Percentiles rank a stretch among this genome's conserved stretches.
Conservation (phyloP, 2,797 vertebrate genomes). For the Prionace glauca region DNA sequence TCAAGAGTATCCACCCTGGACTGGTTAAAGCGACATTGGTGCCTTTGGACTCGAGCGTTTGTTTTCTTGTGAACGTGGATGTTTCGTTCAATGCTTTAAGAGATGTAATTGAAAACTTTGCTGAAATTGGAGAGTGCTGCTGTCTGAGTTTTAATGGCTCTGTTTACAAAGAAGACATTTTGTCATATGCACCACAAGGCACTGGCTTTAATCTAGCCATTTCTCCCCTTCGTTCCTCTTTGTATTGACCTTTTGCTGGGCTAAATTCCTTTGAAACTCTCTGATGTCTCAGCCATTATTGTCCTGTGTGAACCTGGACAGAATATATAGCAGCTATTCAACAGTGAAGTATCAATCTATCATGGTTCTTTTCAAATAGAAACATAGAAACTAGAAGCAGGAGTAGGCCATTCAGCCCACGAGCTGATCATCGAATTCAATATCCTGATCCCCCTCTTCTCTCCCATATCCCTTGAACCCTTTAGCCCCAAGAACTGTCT, state of each 20-base stretch:
- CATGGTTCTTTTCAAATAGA: neutral
- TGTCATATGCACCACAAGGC: neutral
- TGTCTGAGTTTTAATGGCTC: neutral
- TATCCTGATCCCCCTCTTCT: too few relatives aligned
- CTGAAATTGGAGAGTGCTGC: neutral
- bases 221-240: neutral
- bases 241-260: neutral
- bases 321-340: neutral
- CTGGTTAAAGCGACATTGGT: slow-evolving; percentile 7
- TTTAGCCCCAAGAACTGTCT: too few relatives aligned
- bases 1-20: neutral
- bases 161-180: neutral
- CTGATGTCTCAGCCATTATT: neutral
- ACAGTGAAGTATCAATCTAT: neutral
- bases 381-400: too few relatives aligned
- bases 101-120: neutral
- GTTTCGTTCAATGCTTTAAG: neutral
- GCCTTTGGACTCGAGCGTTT: neutral
- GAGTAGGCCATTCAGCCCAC: too few relatives aligned
- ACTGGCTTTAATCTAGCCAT: neutral
- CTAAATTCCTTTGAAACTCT: neutral
- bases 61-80: neutral
- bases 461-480: too few relatives aligned
- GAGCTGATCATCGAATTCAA: too few relatives aligned
- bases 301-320: neutral